Percentiles rank a stretch among this genome's conserved stretches.
Evolutionary conservation across 2,888 invertebrate genomes (phyloP).

Genomic region (Hypercompe scribonia): DNA sequence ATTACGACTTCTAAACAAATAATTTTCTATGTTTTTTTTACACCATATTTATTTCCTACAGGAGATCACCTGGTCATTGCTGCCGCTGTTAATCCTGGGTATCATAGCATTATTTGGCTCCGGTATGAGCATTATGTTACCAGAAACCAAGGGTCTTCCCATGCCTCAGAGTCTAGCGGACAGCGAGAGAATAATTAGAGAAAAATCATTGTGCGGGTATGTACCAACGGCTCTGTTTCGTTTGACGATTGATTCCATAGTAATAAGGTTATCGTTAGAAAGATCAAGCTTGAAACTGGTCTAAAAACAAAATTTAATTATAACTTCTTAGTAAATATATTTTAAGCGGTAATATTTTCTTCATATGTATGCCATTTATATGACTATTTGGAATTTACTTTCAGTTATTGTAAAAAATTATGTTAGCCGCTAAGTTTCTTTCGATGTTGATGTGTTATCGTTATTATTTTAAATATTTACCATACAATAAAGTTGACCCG

Average conservation of each 20-base stretch:
- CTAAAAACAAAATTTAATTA: no score
- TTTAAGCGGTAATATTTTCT: no score
- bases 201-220: conserved; percentile 69
- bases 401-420: no score
- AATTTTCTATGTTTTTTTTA: not conserved
- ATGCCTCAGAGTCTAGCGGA: conserved; percentile 80
- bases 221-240: conserved; percentile 11
- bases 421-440: no score
- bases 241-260: not conserved
- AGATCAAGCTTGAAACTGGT: no score
- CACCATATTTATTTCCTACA: conserved; percentile 36
- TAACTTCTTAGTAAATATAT: no score
- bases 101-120: conserved; percentile 60
- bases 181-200: conserved; percentile 70
- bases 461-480: no score
- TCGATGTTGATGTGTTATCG: no score
- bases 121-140: conserved; percentile 63
- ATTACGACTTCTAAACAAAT: not conserved
- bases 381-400: no score
- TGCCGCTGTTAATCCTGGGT: conserved; percentile 74
- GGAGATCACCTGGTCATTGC: conserved; percentile 71
- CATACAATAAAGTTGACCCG: no score
- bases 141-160: conserved; percentile 73
- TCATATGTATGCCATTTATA: no score
- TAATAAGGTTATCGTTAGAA: not conserved